Conservation (phyloP, 2,888 invertebrate species). For the Frankliniella fusca region DNA sequence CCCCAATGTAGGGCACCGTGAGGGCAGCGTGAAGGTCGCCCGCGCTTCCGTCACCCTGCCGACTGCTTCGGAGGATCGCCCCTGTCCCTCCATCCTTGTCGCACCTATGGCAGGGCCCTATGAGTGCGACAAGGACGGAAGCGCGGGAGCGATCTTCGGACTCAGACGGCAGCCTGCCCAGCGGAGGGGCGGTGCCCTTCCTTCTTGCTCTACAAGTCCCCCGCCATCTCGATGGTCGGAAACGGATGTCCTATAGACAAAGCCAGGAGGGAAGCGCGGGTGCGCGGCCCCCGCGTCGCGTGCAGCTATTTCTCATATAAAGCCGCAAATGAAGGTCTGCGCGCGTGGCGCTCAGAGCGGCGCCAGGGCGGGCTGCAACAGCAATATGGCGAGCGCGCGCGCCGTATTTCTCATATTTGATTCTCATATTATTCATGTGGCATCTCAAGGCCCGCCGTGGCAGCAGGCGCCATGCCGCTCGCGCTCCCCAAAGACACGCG, state of each 20-base stretch:
- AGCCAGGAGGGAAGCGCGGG: no score
- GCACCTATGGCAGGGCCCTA: no score
- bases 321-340: not conserved
- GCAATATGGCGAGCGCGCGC: not conserved
- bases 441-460: not conserved
- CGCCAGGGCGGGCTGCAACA: not conserved
- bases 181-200: no score
- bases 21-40: slow-evolving; percentile 2
- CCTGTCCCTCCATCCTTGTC: not conserved
- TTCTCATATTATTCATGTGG: not conserved
- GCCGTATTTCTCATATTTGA: not conserved
- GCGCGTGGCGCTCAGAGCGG: not conserved
- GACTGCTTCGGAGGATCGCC: not conserved
- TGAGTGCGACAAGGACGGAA: no score
- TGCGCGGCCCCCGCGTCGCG: not conserved
- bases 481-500: not conserved
- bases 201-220: no score
- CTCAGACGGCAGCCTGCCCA: not conserved
- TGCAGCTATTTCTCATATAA: not conserved
- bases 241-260: no score
- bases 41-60: not conserved
- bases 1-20: not conserved
- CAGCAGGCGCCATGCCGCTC: not conserved
- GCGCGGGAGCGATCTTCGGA: no score
- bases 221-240: no score